Evolutionary conservation across 2,113 vertebrate species (phyloP).

Genomic region (Passerina amoena): DNA sequence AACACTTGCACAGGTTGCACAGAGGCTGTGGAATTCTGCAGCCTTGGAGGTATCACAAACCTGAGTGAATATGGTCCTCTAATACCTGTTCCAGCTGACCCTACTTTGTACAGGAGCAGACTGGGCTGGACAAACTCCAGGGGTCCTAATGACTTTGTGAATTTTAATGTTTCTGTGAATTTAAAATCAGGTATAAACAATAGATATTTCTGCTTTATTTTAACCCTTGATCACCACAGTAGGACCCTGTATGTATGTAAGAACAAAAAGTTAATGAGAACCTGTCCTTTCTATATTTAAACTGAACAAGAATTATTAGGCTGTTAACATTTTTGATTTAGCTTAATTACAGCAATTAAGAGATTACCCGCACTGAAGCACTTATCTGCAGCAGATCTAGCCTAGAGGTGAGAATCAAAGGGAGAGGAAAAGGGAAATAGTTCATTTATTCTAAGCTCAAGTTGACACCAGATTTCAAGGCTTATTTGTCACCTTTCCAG

Average conservation of each 20-base stretch:
- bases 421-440: background rate
- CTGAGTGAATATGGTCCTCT: background rate
- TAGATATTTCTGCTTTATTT: background rate
- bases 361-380: conserved; percentile 14
- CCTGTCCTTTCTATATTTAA: conserved; percentile 1
- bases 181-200: background rate
- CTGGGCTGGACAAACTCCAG: background rate
- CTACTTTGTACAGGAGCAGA: background rate
- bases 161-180: background rate
- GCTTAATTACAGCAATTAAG: conserved; percentile 54
- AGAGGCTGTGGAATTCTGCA: background rate
- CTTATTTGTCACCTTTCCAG: background rate
- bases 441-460: background rate
- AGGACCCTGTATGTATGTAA: background rate
- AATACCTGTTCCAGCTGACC: background rate
- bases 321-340: conserved; percentile 45
- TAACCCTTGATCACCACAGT: background rate
- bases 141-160: background rate
- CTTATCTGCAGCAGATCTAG: conserved; percentile 11
- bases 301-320: conserved; percentile 24
- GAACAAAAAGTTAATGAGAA: background rate
- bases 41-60: background rate
- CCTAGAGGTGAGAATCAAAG: conserved; percentile 16
- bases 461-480: background rate
- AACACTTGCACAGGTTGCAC: background rate